phyloP scores from a whole-genome alignment of 2,888 invertebrate species.

The Dicyrtoma fusca region DNA sequence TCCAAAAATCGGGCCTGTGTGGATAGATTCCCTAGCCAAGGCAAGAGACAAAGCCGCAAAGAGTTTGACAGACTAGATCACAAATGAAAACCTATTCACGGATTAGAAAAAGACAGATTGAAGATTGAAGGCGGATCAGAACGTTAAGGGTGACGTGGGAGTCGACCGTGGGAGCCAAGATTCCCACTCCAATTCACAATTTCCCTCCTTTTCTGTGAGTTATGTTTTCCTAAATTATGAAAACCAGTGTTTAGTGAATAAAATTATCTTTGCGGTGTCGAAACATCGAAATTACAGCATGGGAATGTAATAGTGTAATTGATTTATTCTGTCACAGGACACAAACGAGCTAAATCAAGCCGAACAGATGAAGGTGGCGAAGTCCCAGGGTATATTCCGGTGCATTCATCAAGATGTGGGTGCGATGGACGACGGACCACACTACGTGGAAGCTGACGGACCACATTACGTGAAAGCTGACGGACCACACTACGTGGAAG shows the following conservation, averaged over 20 bases:
- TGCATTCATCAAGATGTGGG: conserved; percentile 58
- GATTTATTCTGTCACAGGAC: too few relatives aligned
- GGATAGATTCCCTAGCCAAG: conserved; percentile 79
- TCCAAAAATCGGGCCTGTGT: conserved; percentile 80
- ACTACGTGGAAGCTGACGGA: conserved; percentile 22
- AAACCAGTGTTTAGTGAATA: not conserved
- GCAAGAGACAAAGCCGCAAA: conserved; percentile 90
- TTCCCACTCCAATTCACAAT: conserved; percentile 71
- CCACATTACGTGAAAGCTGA: too few relatives aligned
- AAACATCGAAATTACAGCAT: too few relatives aligned
- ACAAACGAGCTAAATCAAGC: conserved; percentile 68
- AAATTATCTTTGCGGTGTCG: conserved; percentile 17
- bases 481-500: too few relatives aligned
- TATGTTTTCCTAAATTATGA: not conserved
- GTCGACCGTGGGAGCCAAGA: conserved; percentile 57
- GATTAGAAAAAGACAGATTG: conserved; percentile 63
- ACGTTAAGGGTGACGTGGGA: conserved; percentile 62
- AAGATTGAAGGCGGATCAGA: conserved; percentile 70
- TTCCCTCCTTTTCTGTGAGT: conserved; percentile 62
- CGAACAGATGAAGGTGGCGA: conserved; percentile 71
- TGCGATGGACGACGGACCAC: conserved; percentile 17
- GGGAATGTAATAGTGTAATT: too few relatives aligned
- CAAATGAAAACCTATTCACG: conserved; percentile 96
- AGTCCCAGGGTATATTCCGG: conserved; percentile 63
- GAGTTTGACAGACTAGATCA: conserved; percentile 90